Evolutionary conservation across 23 tunicate species (phyloP), one percentile per base, ranked within the genome.

Genomic region (Clavelina lepadiformis): DNA sequence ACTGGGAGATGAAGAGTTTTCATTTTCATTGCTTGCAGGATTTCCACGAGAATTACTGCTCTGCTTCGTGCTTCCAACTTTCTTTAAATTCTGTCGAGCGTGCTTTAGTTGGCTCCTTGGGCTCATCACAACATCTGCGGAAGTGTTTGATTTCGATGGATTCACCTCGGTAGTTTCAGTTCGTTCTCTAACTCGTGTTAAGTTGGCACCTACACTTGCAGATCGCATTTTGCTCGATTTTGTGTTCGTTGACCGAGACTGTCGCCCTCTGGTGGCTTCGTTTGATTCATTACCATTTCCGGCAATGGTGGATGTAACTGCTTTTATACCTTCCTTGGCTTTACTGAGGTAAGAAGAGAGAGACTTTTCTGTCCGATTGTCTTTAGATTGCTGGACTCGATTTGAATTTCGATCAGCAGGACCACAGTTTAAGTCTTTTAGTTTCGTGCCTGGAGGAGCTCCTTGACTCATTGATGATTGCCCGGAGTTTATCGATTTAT

Each of bases 281-380:
- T 38, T 34, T 22, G 28, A 78, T 23, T 56, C 70, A 36, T 29
- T 55, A n/a, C 33, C 36, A 7, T 5, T 52, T 5, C 69, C 73
- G 2, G 50, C 73, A 46, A 62, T 62, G 13, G 73, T 36, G 29
- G 92, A 83, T 19, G 80, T 67, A 1, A 86, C 95, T 18, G 80
- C 71, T 71, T 70, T 86, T 27, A 86, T 56, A 26, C 95, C 80
- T 64, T 86, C 95, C 51, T 86, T 86, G 18, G 83, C 83, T 47
- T 72, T 86, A 35, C 32, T 71, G 33, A 71, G 45, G 49, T 51
- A 63, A 35, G 27, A 53, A 33, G 76, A 79, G 8, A 77, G 24
- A 0, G 75, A 58, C 30, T 73, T 82, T 5, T 36, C 69, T 1
- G 41, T 44, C 26, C 62, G 35, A 37, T 62, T 26, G 21, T 78